Evolutionary conservation across 2,888 invertebrate species (phyloP).

Genomic region (Rapana venosa): DNA sequence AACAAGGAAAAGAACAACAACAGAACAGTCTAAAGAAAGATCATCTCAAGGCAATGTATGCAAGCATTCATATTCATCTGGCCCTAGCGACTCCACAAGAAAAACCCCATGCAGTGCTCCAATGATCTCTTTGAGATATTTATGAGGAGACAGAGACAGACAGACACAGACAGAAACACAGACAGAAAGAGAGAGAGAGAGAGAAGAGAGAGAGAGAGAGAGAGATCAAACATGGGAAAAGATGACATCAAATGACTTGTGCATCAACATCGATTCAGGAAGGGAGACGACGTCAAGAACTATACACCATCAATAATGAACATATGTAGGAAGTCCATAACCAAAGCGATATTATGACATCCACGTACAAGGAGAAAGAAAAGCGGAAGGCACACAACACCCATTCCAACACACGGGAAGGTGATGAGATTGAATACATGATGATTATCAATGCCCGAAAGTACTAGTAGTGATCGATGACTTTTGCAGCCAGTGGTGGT

Average conservation of each 20-base stretch:
- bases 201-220: neutral
- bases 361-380: neutral
- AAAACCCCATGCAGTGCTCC: neutral
- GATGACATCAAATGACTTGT: too few species aligned
- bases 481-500: too few species aligned
- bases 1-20: neutral
- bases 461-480: too few species aligned
- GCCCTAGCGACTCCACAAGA: neutral
- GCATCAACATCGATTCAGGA: too few species aligned
- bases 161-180: neutral
- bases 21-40: neutral
- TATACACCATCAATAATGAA: too few species aligned
- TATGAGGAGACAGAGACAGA: neutral
- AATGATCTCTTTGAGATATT: neutral
- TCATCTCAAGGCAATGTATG: neutral
- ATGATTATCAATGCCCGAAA: too few species aligned
- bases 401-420: neutral
- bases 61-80: neutral
- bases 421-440: neutral
- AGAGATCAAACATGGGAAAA: neutral
- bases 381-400: neutral
- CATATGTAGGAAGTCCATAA: neutral
- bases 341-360: neutral
- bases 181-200: neutral
- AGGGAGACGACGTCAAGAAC: too few species aligned